These are phyloP conservation scores for Emmelina monodactyla DNA, from an alignment of 2,888 invertebrate genomes.

Conservation along the genomic window DNA sequence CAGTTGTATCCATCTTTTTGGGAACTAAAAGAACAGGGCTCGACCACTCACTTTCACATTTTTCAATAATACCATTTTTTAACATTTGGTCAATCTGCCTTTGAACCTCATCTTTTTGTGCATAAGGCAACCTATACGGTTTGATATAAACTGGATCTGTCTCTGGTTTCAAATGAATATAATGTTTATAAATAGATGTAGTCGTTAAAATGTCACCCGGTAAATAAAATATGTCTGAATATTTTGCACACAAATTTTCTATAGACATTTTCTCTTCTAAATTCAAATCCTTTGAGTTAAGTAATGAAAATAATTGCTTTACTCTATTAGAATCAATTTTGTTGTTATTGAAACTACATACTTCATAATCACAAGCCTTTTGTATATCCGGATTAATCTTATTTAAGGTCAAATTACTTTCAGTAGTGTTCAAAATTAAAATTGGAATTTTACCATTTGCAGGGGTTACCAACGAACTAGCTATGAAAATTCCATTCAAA, in stretches of 20 bases:
- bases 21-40: slow-evolving; percentile 9
- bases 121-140: slow-evolving; percentile 8
- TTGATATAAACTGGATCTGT: slow-evolving; percentile 7
- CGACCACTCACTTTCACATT: slow-evolving; percentile 5
- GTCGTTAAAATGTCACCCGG: slow-evolving; percentile 7
- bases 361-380: slow-evolving; percentile 2
- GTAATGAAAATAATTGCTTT: slow-evolving; percentile 5
- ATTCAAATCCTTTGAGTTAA: slow-evolving; percentile 10
- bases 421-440: slow-evolving; percentile 6
- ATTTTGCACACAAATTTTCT: slow-evolving; percentile 8
- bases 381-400: slow-evolving; percentile 2
- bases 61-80: slow-evolving; percentile 6
- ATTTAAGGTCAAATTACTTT: slow-evolving; percentile 1
- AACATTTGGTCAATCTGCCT: slow-evolving; percentile 10
- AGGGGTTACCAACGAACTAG: slow-evolving; percentile 4
- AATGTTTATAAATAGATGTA: slow-evolving; percentile 8
- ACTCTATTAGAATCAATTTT: slow-evolving; percentile 4
- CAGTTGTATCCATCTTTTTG: slow-evolving; percentile 2
- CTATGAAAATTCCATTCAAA: slow-evolving; percentile 7
- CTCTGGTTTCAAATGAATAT: slow-evolving; percentile 9
- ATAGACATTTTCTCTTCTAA: slow-evolving; percentile 7
- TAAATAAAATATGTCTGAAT: slow-evolving; percentile 10
- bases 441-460: slow-evolving; percentile 6
- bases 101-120: slow-evolving; percentile 8
- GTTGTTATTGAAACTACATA: slow-evolving; percentile 7